A percentile compares a stretch with the other conserved stretches of the same genome.
phyloP scores from a whole-genome alignment of 2,888 invertebrate species.

The Bembecia ichneumoniformis region DNA sequence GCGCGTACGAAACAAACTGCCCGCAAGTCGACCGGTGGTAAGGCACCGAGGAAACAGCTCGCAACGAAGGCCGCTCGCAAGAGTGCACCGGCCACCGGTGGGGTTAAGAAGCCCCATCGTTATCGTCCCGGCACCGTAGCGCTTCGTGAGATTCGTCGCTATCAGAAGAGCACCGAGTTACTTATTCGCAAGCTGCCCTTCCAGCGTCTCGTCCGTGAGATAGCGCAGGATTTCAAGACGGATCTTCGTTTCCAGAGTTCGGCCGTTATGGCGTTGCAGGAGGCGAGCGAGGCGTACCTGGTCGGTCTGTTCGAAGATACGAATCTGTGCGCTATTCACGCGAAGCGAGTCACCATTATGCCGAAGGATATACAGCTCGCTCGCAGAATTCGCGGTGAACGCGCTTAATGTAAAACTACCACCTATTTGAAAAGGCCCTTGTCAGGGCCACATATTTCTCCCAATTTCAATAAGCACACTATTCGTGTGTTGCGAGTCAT shows the following conservation, averaged over 20 bases:
- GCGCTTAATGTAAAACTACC: slow-evolving; percentile 36
- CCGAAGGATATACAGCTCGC: slow-evolving; percentile 55
- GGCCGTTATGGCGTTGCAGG: slow-evolving; percentile 78
- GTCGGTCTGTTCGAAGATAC: slow-evolving; percentile 83
- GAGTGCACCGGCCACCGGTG: slow-evolving; percentile 80
- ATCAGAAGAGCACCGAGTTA: slow-evolving; percentile 82
- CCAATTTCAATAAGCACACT: too few relatives aligned
- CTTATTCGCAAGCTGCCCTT: slow-evolving; percentile 81
- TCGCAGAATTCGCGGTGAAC: slow-evolving; percentile 45
- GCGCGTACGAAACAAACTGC: slow-evolving; percentile 84
- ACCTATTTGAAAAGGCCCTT: slow-evolving; percentile 30
- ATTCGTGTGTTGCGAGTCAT: too few relatives aligned
- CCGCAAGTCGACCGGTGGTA: slow-evolving; percentile 81
- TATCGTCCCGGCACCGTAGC: slow-evolving; percentile 80
- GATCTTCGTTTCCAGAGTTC: slow-evolving; percentile 80
- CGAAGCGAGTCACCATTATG: slow-evolving; percentile 56
- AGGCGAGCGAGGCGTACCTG: slow-evolving; percentile 74
- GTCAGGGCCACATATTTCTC: slow-evolving; percentile 30
- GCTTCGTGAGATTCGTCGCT: slow-evolving; percentile 78
- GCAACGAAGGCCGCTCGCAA: slow-evolving; percentile 81
- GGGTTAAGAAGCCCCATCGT: slow-evolving; percentile 81
- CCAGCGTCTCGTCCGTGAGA: slow-evolving; percentile 80
- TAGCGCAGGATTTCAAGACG: slow-evolving; percentile 82
- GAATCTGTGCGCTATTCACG: slow-evolving; percentile 84
- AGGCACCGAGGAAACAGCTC: slow-evolving; percentile 79